These are phyloP conservation scores for Xestoiulus laeticollis DNA, from an alignment of 2,888 invertebrate species.

Conservation along the genomic window DNA sequence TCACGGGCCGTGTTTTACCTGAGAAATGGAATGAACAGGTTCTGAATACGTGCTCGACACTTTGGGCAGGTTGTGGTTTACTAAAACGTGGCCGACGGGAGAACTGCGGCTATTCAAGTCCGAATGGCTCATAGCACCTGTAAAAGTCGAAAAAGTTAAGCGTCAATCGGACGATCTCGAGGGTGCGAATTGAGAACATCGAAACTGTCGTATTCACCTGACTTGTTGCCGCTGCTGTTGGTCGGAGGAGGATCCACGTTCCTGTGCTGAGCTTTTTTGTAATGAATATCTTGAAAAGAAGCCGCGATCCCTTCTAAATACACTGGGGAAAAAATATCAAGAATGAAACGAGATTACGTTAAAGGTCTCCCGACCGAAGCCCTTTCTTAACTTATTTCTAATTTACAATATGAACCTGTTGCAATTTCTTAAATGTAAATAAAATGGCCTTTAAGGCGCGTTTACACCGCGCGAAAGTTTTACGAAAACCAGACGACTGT, in stretches of 20 bases:
- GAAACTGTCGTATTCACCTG: background rate
- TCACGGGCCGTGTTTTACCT: conserved; percentile 42
- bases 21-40: conserved; percentile 39
- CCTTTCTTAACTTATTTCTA: no score
- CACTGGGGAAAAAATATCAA: background rate
- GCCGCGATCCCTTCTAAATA: conserved; percentile 50
- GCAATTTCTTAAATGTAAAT: no score
- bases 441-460: no score
- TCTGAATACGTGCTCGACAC: conserved; percentile 42
- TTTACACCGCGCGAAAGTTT: no score
- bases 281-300: conserved; percentile 43
- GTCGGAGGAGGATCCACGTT: background rate
- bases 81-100: background rate
- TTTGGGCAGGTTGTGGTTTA: conserved; percentile 46
- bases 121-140: background rate
- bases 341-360: background rate
- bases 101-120: background rate
- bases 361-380: no score
- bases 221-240: background rate
- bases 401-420: no score
- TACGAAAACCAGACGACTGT: no score
- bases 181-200: no score
- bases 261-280: conserved; percentile 10
- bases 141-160: background rate
- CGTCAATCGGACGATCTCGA: no score